These are phyloP conservation scores for Tipula helvola DNA, from an alignment of 2,888 invertebrate genomes.

Conservation along the genomic window DNA sequence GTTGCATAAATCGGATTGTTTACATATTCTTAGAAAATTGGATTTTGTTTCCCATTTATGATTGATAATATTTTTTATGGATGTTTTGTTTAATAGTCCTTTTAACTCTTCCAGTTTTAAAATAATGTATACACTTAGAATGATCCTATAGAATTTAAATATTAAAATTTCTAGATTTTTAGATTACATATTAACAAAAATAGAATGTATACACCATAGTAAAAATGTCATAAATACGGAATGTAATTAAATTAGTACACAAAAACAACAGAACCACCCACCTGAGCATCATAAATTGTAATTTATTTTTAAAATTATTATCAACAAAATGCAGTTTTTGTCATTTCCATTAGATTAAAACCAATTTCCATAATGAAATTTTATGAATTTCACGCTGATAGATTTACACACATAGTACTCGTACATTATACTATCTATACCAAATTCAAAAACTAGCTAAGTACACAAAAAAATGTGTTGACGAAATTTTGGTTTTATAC, in stretches of 20 bases:
- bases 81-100: background rate
- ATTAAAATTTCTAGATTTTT: background rate
- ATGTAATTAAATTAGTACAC: background rate
- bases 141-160: background rate
- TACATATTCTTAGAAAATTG: background rate
- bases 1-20: background rate
- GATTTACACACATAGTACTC: too few species aligned
- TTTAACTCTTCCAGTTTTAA: background rate
- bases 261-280: background rate
- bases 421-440: too few species aligned
- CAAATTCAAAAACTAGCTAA: too few species aligned
- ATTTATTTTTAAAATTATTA: background rate
- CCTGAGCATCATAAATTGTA: background rate
- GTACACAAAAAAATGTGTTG: too few species aligned
- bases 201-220: too few species aligned
- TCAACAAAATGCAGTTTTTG: background rate
- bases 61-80: background rate
- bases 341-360: background rate
- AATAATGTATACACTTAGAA: background rate
- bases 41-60: background rate
- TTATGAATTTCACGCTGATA: background rate
- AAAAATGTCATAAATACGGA: background rate
- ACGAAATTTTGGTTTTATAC: too few species aligned
- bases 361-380: background rate
- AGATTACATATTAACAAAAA: background rate